A percentile compares a stretch with the other conserved stretches of the same genome.
phyloP scores from a whole-genome alignment of 2,113 vertebrate species.

The Peromyscus leucopus region DNA sequence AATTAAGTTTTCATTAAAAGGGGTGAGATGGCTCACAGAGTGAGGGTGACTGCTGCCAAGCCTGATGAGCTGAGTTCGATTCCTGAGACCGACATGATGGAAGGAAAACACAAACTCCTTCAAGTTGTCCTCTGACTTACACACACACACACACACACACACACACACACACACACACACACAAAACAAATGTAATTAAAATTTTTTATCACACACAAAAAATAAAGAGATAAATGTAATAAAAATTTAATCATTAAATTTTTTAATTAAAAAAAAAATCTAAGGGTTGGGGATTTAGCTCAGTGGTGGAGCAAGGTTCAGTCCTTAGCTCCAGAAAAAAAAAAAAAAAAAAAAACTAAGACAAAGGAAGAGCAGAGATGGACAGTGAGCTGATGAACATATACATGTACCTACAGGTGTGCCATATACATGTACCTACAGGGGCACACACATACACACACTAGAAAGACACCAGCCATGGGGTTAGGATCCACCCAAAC shows the following conservation, averaged over 20 bases:
- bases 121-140: neutral
- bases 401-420: neutral
- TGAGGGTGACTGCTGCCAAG: neutral
- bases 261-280: neutral
- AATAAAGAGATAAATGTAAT: neutral
- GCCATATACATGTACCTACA: neutral
- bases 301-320: no score
- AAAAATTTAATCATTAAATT: neutral
- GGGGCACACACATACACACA: neutral
- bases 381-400: neutral
- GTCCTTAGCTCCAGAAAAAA: neutral
- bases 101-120: neutral
- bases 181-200: neutral
- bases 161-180: neutral
- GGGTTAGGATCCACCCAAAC: neutral
- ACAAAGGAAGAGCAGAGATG: neutral
- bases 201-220: neutral
- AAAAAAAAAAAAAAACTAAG: neutral
- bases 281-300: no score
- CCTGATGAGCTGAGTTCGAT: neutral
- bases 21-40: neutral
- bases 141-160: neutral
- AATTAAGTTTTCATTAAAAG: constrained; percentile 23
- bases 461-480: neutral
- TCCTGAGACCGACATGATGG: neutral